Percentiles rank a stretch among this genome's conserved stretches.
These are phyloP conservation scores for Drosophila baimaii DNA, from an alignment of 1,140 invertebrate genomes.

Conservation along the genomic window DNA sequence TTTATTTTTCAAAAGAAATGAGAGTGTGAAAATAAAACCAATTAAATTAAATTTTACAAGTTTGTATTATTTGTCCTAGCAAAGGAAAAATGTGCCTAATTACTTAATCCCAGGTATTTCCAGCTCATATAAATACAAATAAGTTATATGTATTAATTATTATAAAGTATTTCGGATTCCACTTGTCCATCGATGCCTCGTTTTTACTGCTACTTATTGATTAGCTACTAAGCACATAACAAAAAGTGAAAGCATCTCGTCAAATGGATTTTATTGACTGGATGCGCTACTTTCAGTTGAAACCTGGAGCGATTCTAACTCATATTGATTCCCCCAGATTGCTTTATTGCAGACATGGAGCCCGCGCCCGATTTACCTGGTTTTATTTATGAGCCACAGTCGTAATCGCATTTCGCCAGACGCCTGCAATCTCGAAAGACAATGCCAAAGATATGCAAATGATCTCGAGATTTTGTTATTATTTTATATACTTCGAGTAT, in stretches of 20 bases:
- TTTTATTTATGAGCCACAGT: conserved; percentile 29
- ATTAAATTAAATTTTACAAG: too few species aligned
- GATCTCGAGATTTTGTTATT: conserved; percentile 10
- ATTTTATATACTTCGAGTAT: conserved; percentile 20
- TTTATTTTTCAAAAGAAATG: too few species aligned
- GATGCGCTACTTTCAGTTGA: conserved; percentile 37
- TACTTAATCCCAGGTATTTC: too few species aligned
- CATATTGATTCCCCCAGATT: conserved; percentile 36
- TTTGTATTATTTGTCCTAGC: too few species aligned
- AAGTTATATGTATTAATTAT: neutral
- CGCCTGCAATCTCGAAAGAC: conserved; percentile 19
- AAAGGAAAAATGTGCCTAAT: too few species aligned
- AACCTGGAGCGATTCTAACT: conserved; percentile 21
- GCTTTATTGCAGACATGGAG: conserved; percentile 43
- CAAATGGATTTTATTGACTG: conserved; percentile 45
- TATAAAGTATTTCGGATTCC: neutral
- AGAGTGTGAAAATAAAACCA: too few species aligned
- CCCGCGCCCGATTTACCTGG: conserved; percentile 9
- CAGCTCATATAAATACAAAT: neutral
- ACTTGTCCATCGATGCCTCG: neutral
- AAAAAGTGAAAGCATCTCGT: conserved; percentile 45
- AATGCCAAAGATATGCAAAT: conserved; percentile 27
- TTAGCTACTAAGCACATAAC: conserved; percentile 10
- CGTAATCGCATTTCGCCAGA: conserved; percentile 15
- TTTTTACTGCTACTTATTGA: neutral